phyloP scores from a whole-genome alignment of 2,797 vertebrate species.

The Pangasius mekongensis region DNA sequence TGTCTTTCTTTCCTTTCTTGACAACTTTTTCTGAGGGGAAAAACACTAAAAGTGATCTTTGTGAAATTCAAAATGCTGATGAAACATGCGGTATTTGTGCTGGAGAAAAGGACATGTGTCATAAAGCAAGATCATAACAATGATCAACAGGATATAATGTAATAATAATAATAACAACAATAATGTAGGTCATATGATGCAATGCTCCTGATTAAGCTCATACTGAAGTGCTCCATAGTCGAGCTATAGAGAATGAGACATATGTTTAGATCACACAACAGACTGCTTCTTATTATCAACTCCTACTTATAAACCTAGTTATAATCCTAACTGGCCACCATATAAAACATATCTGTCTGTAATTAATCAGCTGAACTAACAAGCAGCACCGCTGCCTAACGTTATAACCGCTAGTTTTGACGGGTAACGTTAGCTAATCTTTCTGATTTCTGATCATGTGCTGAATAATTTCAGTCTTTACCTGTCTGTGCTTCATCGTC shows the following conservation, averaged over 20 bases:
- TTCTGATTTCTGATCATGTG: not conserved
- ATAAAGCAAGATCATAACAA: not conserved
- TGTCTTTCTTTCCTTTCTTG: slow-evolving; percentile 81
- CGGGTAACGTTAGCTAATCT: not conserved
- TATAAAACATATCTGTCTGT: not conserved
- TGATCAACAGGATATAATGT: not conserved
- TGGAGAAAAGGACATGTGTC: not conserved
- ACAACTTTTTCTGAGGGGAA: slow-evolving; percentile 71
- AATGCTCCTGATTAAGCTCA: not conserved
- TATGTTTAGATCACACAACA: not conserved
- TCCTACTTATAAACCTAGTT: not conserved
- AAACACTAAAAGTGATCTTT: not conserved
- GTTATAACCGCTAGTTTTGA: not conserved
- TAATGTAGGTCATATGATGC: not conserved
- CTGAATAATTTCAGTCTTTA: slow-evolving; percentile 32
- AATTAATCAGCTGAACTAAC: not conserved
- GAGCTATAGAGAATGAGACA: not conserved
- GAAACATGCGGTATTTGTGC: not conserved
- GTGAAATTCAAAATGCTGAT: not conserved
- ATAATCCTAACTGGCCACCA: not conserved
- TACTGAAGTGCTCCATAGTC: not conserved
- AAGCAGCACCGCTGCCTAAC: not conserved
- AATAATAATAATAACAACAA: no score
- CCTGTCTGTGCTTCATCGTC: slow-evolving; percentile 70
- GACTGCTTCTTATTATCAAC: not conserved